A percentile compares a stretch with the other conserved stretches of the same genome.
phyloP scores from a whole-genome alignment of 2,888 invertebrate species.

The Conchocele bisecta region DNA sequence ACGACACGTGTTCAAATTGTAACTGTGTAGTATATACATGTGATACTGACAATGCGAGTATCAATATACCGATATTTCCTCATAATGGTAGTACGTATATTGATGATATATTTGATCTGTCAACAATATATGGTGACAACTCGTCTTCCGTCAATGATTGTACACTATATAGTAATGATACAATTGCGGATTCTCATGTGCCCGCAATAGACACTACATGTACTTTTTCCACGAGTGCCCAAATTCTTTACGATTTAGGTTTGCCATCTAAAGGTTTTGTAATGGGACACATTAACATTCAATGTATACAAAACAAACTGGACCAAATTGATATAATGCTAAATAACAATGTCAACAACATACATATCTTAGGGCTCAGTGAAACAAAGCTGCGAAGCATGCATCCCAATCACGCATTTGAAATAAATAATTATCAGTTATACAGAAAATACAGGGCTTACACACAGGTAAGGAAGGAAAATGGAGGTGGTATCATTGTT shows the following conservation, averaged over 20 bases:
- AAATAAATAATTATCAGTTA: background rate
- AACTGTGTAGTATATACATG: background rate
- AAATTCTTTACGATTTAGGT: background rate
- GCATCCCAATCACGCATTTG: background rate
- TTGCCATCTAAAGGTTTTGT: background rate
- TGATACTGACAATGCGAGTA: background rate
- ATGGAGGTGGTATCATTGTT: constrained; percentile 3
- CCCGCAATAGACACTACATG: background rate
- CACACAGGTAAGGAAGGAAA: background rate
- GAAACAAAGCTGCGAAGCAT: constrained; percentile 4
- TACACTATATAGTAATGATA: background rate
- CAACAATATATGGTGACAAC: background rate
- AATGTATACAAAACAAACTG: constrained; percentile 4
- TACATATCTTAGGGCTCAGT: background rate
- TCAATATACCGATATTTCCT: too few species aligned
- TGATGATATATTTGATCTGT: too few species aligned
- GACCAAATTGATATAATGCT: background rate
- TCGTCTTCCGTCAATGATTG: background rate
- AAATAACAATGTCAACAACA: background rate
- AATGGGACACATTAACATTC: background rate
- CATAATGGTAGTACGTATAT: too few species aligned
- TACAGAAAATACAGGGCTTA: background rate
- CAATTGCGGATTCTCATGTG: background rate
- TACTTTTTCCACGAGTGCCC: constrained; percentile 5
- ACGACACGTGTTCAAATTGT: background rate